Percentiles rank a stretch among this genome's conserved stretches.
Evolutionary conservation across 2,113 vertebrate species (phyloP).

Genomic region (Chlorodrepanis virens): DNA sequence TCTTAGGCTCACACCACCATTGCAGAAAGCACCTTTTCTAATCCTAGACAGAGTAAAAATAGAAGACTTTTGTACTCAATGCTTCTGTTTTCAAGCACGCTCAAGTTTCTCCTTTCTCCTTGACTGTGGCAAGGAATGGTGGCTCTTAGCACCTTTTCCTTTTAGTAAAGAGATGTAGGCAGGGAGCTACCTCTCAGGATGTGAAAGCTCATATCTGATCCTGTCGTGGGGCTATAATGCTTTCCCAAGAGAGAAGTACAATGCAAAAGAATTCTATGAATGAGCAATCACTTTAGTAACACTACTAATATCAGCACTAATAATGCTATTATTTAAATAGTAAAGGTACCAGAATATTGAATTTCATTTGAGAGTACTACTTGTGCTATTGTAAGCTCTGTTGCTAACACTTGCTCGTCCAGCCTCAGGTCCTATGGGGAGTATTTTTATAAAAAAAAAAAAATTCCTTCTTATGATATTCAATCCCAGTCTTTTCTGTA

Average conservation of each 20-base stretch:
- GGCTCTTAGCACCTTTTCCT: no score
- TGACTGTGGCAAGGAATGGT: no score
- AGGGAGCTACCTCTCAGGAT: no score
- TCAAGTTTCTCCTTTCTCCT: no score
- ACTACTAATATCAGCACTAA: no score
- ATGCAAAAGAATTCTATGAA: rapidly evolving
- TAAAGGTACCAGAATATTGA: neutral
- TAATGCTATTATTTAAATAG: neutral
- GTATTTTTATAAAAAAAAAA: neutral
- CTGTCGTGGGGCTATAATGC: neutral
- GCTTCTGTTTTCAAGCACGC: no score
- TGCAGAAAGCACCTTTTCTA: neutral
- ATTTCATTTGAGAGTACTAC: neutral
- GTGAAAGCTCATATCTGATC: rapidly evolving
- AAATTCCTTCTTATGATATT: neutral
- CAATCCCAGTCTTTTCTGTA: neutral
- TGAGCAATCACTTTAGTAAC: neutral
- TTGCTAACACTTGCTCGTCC: rapidly evolving
- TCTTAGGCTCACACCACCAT: rapidly evolving
- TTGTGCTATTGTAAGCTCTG: rapidly evolving
- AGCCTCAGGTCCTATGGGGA: neutral
- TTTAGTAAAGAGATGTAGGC: no score
- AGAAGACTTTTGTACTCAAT: neutral
- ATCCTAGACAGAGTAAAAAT: neutral
- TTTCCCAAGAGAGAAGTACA: neutral